Conservation (phyloP, 2,113 vertebrate species). For the Leptodactylus fuscus region DNA sequence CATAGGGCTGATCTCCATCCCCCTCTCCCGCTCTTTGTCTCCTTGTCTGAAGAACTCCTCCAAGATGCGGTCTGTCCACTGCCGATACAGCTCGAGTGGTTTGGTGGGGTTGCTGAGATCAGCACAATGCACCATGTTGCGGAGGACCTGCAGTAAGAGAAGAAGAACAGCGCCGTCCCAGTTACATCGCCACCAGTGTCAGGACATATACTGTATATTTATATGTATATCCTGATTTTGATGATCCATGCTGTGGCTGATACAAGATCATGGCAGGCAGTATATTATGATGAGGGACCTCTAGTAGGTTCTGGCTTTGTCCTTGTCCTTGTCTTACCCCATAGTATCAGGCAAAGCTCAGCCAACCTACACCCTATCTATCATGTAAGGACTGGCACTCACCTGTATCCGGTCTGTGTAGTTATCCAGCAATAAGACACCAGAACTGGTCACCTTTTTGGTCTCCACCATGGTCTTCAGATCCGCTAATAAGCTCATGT, state of each 20-base stretch:
- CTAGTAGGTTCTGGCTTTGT: too few relatives aligned
- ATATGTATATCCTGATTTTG: too few relatives aligned
- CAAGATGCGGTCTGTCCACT: constrained; percentile 94
- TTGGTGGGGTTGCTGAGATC: constrained; percentile 94
- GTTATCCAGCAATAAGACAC: constrained; percentile 90
- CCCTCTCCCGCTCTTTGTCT: constrained; percentile 86
- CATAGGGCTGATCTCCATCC: constrained; percentile 96
- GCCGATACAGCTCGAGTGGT: constrained; percentile 87
- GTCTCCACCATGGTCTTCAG: constrained; percentile 97
- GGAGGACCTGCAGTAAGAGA: constrained; percentile 77
- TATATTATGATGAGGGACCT: too few relatives aligned
- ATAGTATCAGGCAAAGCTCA: neutral
- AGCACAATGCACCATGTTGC: constrained; percentile 94
- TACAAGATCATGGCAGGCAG: too few relatives aligned
- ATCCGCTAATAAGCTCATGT: constrained; percentile 93
- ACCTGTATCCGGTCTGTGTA: constrained; percentile 94
- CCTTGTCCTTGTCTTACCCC: neutral
- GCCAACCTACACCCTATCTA: too few relatives aligned
- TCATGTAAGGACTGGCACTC: constrained; percentile 14
- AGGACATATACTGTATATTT: neutral
- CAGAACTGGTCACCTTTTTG: constrained; percentile 95
- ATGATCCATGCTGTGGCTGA: too few relatives aligned
- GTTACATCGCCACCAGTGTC: neutral
- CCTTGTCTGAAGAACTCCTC: constrained; percentile 93
- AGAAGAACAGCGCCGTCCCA: neutral